Base-by-base conservation (phyloP, 2,888 invertebrate genomes). In the Drosophila subquinaria region DNA sequence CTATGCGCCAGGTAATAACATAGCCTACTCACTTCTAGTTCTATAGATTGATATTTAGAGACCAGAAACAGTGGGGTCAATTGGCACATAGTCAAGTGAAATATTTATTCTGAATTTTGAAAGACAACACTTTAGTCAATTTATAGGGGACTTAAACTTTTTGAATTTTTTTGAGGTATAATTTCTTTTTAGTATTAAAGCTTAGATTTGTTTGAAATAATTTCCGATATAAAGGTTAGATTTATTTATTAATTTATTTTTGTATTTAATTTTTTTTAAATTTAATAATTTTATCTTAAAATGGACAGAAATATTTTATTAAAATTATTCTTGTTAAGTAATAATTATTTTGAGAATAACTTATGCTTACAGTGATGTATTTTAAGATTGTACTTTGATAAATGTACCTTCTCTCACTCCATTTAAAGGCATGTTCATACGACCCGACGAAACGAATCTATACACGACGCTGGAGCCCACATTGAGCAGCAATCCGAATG, bases 401-500 rank as follows among this genome's bases (percentile, higher is more conserved):
- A 17, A 20, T 11, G 4, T 35, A 10, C 35, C 4, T n/a, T 33
- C 17, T 20, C n/a, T 35, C 4, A 11, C 30, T 30, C 1, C n/a
- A 35, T 15, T 15, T 27, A 86, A 94, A 95, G 96, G 96, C 93
- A 95, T 97, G 93, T 95, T 96, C 93, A 93, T 96, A 93, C 95
- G 96, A 90, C 95, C 96, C 83, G 97, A 96, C 92, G 97, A 97
- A 92, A 95, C 96, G 89, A 96, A 96, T 94, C 95, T 97, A 90
- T 97, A 97, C 94, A 96, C 97, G 90, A 97, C 97, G 82, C 94
- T 96, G 92, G 96, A 96, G 93, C 96, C 96, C 86, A 97, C 96
- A 85, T 94, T 97, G 93, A 97, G 97, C 93, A 96, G 96, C 93
- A 97, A 97, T 94, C 97, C 97, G 81, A 97, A 97, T 94, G 97